These are phyloP conservation scores for Amphiprion percula DNA, from an alignment of 2,113 vertebrate genomes.

Conservation along the genomic window DNA sequence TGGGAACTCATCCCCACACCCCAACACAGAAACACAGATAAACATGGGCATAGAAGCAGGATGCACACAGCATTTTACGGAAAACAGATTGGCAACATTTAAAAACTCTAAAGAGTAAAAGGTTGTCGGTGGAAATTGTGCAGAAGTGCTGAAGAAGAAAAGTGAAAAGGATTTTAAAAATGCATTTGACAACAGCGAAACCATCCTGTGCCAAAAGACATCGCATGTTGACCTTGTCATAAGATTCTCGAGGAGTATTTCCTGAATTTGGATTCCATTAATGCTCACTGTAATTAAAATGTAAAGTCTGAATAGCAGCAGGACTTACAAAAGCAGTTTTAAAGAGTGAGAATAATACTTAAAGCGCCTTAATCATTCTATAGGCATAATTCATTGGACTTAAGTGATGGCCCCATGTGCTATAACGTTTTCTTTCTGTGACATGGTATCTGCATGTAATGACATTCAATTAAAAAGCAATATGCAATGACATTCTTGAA, in stretches of 20 bases:
- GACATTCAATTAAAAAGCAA: constrained; percentile 76
- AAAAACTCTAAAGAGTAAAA: neutral
- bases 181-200: neutral
- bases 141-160: too few relatives aligned
- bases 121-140: neutral
- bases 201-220: neutral
- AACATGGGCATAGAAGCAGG: constrained; percentile 47
- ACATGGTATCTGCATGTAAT: constrained; percentile 68
- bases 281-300: constrained; percentile 55
- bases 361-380: constrained; percentile 47
- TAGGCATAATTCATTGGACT: constrained; percentile 53
- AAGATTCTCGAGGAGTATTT: constrained; percentile 43
- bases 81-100: constrained; percentile 24
- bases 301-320: constrained; percentile 15
- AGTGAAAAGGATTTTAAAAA: too few relatives aligned
- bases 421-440: constrained; percentile 64
- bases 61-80: constrained; percentile 16
- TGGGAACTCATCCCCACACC: constrained; percentile 46
- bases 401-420: constrained; percentile 65
- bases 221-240: constrained; percentile 46
- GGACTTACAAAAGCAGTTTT: constrained; percentile 9
- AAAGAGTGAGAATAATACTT: constrained; percentile 34
- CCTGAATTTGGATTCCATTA: constrained; percentile 30
- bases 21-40: constrained; percentile 45
- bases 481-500: constrained; percentile 59